phyloP scores from a whole-genome alignment of 2,797 vertebrate genomes.

The Triplophysa yarkandensis region DNA sequence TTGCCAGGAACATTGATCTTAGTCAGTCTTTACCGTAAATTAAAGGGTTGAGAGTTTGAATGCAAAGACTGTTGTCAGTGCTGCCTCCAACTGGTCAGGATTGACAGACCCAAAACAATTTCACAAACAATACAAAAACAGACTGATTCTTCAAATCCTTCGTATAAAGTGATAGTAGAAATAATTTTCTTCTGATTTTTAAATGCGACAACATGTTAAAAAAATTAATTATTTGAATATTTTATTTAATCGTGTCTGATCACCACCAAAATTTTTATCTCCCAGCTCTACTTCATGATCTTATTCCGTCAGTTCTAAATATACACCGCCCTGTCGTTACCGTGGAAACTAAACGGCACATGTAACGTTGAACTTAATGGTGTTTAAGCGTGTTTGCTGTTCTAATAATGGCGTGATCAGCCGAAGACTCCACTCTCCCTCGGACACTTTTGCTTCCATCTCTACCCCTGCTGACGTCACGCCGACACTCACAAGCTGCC shows the following conservation, averaged over 20 bases:
- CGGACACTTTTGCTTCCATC: slow-evolving; percentile 31
- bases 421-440: slow-evolving; percentile 32
- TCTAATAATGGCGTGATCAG: slow-evolving; percentile 49
- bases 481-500: slow-evolving; percentile 36
- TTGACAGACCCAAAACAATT: slow-evolving; percentile 32
- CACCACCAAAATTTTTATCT: not conserved
- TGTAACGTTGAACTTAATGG: slow-evolving; percentile 71
- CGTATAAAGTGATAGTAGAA: too few species aligned
- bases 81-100: slow-evolving; percentile 51
- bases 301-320: slow-evolving; percentile 75
- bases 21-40: slow-evolving; percentile 4
- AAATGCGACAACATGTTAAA: slow-evolving; percentile 65
- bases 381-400: slow-evolving; percentile 70
- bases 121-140: slow-evolving; percentile 29
- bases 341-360: slow-evolving; percentile 78
- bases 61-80: slow-evolving; percentile 35
- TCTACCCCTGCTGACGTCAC: slow-evolving; percentile 45
- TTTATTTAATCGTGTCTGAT: slow-evolving; percentile 68
- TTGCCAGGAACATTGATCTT: not conserved
- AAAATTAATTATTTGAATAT: slow-evolving; percentile 66
- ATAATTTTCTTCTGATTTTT: too few species aligned
- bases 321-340: slow-evolving; percentile 72
- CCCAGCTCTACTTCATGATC: slow-evolving; percentile 49
- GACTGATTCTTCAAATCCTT: not conserved
- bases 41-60: slow-evolving; percentile 3